Percentiles rank a stretch among this genome's conserved stretches.
phyloP scores from a whole-genome alignment of 2,113 vertebrate species.

The Pao palembangensis region DNA sequence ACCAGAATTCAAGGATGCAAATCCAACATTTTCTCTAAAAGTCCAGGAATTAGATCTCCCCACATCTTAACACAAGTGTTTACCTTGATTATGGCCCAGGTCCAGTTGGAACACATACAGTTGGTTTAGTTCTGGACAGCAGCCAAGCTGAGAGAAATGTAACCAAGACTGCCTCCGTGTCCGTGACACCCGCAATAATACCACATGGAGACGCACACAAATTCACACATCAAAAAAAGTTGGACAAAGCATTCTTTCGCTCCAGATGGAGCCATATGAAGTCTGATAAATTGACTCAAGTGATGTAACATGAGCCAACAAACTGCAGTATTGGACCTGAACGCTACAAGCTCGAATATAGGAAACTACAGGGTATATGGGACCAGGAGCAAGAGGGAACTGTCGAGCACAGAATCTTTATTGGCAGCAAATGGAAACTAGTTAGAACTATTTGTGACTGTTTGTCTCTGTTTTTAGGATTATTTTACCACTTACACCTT shows the following conservation, averaged over 20 bases:
- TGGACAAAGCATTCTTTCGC: not conserved
- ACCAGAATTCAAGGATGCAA: not conserved
- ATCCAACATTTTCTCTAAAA: not conserved
- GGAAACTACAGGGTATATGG: too few species aligned
- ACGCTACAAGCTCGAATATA: not conserved
- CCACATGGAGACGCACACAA: too few species aligned
- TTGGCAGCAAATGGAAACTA: too few species aligned
- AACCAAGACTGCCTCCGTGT: too few species aligned
- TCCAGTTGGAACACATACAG: not conserved
- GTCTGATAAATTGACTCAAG: not conserved
- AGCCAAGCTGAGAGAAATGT: too few species aligned
- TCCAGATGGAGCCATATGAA: not conserved
- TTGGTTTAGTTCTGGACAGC: not conserved
- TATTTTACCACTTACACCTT: too few species aligned
- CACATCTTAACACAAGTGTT: not conserved
- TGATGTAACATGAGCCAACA: constrained; percentile 2
- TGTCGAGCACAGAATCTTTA: too few species aligned
- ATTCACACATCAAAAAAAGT: not conserved
- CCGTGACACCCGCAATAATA: too few species aligned
- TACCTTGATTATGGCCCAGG: not conserved
- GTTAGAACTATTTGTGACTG: too few species aligned
- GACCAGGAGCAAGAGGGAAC: too few species aligned
- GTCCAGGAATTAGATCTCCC: not conserved
- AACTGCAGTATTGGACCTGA: not conserved
- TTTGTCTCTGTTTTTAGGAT: too few species aligned